Percentiles rank a stretch among this genome's conserved stretches.
Evolutionary conservation across 2,113 vertebrate genomes (phyloP).

Genomic region (Syrmaticus mikado): DNA sequence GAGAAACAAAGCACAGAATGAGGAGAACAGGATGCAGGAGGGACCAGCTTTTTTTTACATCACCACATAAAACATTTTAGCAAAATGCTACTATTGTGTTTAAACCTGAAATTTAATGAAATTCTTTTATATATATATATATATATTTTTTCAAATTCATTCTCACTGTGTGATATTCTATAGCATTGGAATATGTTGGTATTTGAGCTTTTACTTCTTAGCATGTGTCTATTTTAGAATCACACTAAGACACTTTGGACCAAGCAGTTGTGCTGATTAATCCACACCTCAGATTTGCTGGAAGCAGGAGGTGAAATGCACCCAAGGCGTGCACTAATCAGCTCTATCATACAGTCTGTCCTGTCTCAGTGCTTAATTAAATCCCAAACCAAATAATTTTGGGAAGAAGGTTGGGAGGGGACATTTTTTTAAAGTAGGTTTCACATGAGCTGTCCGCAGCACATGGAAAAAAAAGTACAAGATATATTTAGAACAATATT

Average conservation of each 20-base stretch:
- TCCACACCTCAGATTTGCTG: conserved; percentile 64
- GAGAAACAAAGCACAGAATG: not conserved
- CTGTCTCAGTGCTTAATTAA: conserved; percentile 73
- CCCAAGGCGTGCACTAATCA: conserved; percentile 74
- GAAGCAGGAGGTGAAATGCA: conserved; percentile 68
- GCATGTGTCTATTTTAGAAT: conserved; percentile 44
- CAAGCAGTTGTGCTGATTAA: conserved; percentile 72
- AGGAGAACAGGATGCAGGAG: not conserved
- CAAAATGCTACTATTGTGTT: not conserved
- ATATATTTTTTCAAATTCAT: not conserved
- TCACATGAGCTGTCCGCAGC: conserved; percentile 61
- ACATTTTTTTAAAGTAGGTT: conserved; percentile 24
- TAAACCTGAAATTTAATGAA: not conserved
- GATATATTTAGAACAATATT: conserved; percentile 79
- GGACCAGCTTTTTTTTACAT: not conserved
- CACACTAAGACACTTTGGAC: conserved; percentile 47
- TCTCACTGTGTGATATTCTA: not conserved
- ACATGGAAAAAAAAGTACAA: conserved; percentile 58
- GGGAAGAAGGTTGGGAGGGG: conserved; percentile 53
- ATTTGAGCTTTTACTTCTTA: conserved; percentile 43
- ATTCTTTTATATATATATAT: not conserved
- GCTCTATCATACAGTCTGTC: conserved; percentile 31
- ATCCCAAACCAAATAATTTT: conserved; percentile 68
- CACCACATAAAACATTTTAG: not conserved
- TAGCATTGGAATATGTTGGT: not conserved